A percentile compares a stretch with the other conserved stretches of the same genome.
Conservation (phyloP, 2,113 vertebrate genomes). For the Progne subis region DNA sequence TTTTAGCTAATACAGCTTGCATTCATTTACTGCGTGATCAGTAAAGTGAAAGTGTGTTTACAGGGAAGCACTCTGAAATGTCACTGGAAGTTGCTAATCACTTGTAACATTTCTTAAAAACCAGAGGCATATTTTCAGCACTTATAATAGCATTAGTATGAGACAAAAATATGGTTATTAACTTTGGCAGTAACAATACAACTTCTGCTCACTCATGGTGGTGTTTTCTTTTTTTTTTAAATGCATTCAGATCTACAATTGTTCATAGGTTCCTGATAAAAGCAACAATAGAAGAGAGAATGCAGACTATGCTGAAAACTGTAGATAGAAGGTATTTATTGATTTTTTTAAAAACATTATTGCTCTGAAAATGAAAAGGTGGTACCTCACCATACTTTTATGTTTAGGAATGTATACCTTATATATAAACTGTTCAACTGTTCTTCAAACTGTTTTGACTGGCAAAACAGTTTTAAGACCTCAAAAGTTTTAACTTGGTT, state of each 20-base stretch:
- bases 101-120: neutral
- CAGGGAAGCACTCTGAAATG: neutral
- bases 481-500: neutral
- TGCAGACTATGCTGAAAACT: conserved; percentile 97
- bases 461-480: neutral
- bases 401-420: neutral
- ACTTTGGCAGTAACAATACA: neutral
- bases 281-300: conserved; percentile 96
- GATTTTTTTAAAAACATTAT: neutral
- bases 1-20: neutral
- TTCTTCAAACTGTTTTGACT: neutral
- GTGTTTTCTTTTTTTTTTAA: conserved; percentile 10
- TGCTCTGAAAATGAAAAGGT: neutral
- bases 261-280: conserved; percentile 98
- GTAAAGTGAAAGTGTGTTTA: neutral
- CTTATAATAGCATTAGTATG: neutral
- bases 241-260: conserved; percentile 86
- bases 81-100: neutral
- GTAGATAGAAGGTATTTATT: conserved; percentile 86
- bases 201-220: neutral
- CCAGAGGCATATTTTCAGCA: neutral
- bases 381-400: neutral
- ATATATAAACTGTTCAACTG: neutral
- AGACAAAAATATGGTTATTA: neutral
- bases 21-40: neutral